Conservation (phyloP, 2,888 invertebrate genomes). For the Sipha maydis region DNA sequence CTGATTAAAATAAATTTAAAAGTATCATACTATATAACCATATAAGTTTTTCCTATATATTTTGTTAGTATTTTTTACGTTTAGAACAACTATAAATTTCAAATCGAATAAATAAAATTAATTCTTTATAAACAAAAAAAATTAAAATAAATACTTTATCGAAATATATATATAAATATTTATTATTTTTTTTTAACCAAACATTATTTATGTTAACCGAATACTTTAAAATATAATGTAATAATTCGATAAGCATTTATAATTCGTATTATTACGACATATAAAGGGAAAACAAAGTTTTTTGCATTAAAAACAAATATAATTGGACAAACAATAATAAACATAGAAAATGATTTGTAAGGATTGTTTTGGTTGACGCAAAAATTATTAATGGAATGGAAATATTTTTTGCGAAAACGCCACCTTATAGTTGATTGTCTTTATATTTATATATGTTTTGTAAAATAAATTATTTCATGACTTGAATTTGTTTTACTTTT, state of each 20-base stretch:
- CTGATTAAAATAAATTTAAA: no score
- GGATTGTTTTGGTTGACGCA: background rate
- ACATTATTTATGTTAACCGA: background rate
- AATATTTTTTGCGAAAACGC: background rate
- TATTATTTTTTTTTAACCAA: background rate
- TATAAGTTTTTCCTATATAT: no score
- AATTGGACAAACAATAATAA: background rate
- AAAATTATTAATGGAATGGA: background rate
- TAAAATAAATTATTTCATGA: background rate
- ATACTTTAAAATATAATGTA: background rate
- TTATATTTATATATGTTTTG: background rate
- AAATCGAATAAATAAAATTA: no score
- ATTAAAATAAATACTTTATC: no score
- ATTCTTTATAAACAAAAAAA: no score
- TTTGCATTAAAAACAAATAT: background rate
- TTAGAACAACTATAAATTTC: no score
- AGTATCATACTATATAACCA: no score
- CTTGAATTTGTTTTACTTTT: background rate
- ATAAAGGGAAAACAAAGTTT: background rate
- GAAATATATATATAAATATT: background rate
- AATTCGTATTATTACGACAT: background rate
- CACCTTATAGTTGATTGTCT: background rate
- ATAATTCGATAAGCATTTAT: background rate
- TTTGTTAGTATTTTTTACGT: no score
- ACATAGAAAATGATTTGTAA: background rate